Evolutionary conservation across 2,797 vertebrate species (phyloP).

Genomic region (Danio aesculapii): DNA sequence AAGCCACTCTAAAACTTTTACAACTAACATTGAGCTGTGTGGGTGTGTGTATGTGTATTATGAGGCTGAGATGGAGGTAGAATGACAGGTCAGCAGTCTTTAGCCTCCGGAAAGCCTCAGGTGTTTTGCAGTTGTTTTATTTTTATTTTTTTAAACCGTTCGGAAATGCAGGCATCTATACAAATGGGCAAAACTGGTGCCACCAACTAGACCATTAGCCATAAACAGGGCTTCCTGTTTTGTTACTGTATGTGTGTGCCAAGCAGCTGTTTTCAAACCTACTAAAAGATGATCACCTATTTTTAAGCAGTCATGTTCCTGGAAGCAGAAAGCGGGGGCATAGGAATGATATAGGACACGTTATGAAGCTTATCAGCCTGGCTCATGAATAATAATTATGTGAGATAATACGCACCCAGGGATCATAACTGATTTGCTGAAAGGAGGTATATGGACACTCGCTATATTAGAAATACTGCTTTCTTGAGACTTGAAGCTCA

Average conservation of each 20-base stretch:
- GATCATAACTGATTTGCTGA: background rate
- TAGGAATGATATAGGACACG: background rate
- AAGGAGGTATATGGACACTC: background rate
- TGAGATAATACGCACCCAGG: background rate
- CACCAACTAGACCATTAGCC: slow-evolving; percentile 22
- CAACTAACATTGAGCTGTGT: slow-evolving; percentile 39
- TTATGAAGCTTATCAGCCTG: background rate
- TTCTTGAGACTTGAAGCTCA: background rate
- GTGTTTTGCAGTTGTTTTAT: slow-evolving; percentile 42
- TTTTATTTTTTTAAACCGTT: background rate
- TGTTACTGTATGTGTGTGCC: slow-evolving; percentile 4
- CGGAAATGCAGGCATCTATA: slow-evolving; percentile 22
- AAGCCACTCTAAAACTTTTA: slow-evolving; percentile 41
- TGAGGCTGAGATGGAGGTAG: slow-evolving; percentile 1
- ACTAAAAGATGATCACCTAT: background rate
- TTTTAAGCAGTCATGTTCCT: background rate
- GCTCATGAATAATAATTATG: slow-evolving; percentile 16
- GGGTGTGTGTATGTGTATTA: slow-evolving; percentile 18
- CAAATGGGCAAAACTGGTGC: slow-evolving; percentile 24
- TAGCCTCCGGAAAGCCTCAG: slow-evolving; percentile 51
- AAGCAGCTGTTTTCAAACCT: background rate
- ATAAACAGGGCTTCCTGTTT: background rate
- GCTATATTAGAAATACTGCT: background rate
- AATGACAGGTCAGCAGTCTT: slow-evolving; percentile 52
- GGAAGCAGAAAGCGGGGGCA: background rate